phyloP scores from a whole-genome alignment of 2,113 vertebrate genomes.

The Anolis carolinensis region DNA sequence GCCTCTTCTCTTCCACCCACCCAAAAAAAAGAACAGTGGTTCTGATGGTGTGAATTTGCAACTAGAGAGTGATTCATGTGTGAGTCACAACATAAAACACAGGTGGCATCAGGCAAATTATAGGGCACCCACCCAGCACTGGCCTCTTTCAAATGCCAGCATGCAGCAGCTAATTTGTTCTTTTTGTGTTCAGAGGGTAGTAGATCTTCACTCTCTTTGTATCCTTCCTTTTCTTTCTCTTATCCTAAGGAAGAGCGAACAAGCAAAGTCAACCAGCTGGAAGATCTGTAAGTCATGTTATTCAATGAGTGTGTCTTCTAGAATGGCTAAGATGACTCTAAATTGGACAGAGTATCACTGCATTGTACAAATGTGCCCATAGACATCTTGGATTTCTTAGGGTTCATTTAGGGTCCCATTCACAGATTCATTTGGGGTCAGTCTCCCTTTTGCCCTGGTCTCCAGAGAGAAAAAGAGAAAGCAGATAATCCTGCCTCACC shows the following conservation, averaged over 20 bases:
- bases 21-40: conserved; percentile 1
- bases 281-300: neutral
- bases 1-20: conserved; percentile 19
- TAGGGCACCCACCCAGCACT: conserved; percentile 31
- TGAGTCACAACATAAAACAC: conserved; percentile 33
- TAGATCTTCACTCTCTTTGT: neutral
- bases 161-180: neutral
- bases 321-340: neutral
- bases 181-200: neutral
- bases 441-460: neutral
- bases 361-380: neutral
- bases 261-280: neutral
- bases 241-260: neutral
- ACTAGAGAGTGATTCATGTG: conserved; percentile 32
- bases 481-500: no score
- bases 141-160: conserved; percentile 18
- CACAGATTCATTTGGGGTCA: neutral
- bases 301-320: neutral
- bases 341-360: neutral
- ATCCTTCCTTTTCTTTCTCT: neutral
- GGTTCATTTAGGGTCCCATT: neutral
- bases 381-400: neutral
- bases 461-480: no score
- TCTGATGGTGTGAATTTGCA: conserved; percentile 38
- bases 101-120: conserved; percentile 38